Conservation (phyloP, 2,113 vertebrate genomes). For the Dasyprocta punctata region DNA sequence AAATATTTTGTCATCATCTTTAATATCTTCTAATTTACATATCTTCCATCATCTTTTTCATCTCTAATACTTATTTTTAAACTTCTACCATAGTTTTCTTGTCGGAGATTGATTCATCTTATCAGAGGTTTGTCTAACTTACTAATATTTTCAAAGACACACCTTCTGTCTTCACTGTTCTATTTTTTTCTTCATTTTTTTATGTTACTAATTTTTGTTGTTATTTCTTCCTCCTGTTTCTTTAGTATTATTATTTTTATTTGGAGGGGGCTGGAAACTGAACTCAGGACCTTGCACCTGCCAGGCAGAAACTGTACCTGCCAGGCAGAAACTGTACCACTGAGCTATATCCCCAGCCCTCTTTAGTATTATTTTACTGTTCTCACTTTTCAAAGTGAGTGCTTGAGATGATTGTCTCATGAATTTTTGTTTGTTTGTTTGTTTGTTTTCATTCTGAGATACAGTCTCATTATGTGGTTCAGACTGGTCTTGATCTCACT, state of each 20-base stretch:
- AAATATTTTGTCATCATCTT: constrained; percentile 30
- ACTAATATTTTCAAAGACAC: constrained; percentile 34
- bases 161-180: neutral
- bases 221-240: neutral
- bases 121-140: constrained; percentile 10
- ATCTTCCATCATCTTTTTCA: neutral
- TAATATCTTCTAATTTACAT: neutral
- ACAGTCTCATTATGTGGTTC: neutral
- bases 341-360: too few relatives aligned
- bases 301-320: too few relatives aligned
- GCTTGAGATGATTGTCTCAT: neutral
- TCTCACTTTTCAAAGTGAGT: neutral
- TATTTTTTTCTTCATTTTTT: neutral
- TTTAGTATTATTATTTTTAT: neutral
- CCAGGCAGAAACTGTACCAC: too few relatives aligned
- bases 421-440: neutral
- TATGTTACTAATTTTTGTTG: neutral
- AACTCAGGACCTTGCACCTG: too few relatives aligned
- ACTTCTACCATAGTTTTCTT: neutral
- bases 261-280: too few relatives aligned
- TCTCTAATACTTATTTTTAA: constrained; percentile 35
- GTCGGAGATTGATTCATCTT: neutral
- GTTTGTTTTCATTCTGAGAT: neutral
- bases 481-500: neutral
- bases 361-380: neutral